Percentiles rank a stretch among this genome's conserved stretches.
These are phyloP conservation scores for Zoanthus sansibaricus DNA, from an alignment of 92 coral and sea anemone genomes.

Conservation along the genomic window DNA sequence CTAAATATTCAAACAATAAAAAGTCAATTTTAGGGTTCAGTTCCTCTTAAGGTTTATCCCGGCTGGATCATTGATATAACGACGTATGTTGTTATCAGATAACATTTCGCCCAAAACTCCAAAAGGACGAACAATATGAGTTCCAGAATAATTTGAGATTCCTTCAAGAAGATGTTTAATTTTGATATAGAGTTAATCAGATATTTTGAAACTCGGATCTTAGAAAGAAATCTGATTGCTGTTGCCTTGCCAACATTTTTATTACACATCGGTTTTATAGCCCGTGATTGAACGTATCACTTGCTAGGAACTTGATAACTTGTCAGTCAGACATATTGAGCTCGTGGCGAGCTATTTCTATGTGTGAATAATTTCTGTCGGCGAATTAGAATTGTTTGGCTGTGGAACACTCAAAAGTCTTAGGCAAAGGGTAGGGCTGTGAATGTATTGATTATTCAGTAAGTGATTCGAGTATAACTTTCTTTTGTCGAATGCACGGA, in stretches of 20 bases:
- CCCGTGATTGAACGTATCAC: neutral
- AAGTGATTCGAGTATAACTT: neutral
- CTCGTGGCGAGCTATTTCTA: neutral
- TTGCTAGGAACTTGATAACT: constrained; percentile 25
- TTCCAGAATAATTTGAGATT: neutral
- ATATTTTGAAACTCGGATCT: neutral
- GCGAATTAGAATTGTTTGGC: neutral
- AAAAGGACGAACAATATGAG: neutral
- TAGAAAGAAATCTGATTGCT: too few species aligned
- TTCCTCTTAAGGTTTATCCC: too few species aligned
- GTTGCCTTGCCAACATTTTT: constrained; percentile 7
- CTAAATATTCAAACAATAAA: too few species aligned
- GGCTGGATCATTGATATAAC: too few species aligned
- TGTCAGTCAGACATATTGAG: neutral
- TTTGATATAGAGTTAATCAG: constrained; percentile 27
- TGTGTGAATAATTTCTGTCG: constrained; percentile 19
- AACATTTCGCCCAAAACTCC: neutral
- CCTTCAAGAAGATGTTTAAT: neutral
- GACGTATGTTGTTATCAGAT: neutral
- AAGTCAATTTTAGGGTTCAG: too few species aligned
- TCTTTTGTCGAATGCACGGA: neutral
- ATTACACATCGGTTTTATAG: neutral
- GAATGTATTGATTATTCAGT: neutral
- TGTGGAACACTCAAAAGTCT: neutral
- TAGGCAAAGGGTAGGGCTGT: neutral